phyloP scores from a whole-genome alignment of 1,140 invertebrate species.

The Leptonema lineaticorne region DNA sequence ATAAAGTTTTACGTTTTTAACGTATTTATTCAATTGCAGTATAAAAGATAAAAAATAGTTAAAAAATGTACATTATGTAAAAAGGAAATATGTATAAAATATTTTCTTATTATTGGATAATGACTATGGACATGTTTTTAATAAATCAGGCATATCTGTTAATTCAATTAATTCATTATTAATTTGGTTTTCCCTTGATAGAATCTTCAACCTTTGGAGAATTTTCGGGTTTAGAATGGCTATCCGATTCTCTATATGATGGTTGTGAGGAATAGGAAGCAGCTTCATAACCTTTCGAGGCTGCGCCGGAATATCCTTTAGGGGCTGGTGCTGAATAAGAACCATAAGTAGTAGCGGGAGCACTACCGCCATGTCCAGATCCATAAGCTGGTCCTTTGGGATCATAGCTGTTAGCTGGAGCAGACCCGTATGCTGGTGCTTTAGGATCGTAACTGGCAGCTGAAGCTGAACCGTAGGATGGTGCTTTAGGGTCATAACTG shows the following conservation, averaged over 20 bases:
- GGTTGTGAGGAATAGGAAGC: background rate
- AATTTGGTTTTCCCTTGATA: background rate
- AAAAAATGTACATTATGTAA: background rate
- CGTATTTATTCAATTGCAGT: background rate
- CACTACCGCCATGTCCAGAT: background rate
- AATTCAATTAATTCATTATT: background rate
- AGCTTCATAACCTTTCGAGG: background rate
- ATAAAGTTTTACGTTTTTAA: background rate
- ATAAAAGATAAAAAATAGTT: background rate
- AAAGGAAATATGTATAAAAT: background rate
- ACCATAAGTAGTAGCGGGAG: background rate
- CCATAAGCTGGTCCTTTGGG: background rate
- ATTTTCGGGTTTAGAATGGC: no score
- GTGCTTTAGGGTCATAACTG: background rate
- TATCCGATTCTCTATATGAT: background rate
- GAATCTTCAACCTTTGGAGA: background rate
- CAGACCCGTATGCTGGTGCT: constrained; percentile 17
- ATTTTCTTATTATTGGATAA: background rate
- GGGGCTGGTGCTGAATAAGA: background rate
- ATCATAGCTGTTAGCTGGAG: background rate
- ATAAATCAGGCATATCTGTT: background rate
- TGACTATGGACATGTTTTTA: background rate
- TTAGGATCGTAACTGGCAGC: constrained; percentile 19
- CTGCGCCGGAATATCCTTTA: background rate
- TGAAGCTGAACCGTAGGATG: constrained; percentile 6